A percentile compares a stretch with the other conserved stretches of the same genome.
Conservation (phyloP, 2,113 vertebrate genomes). For the Leptocoma aspasia region DNA sequence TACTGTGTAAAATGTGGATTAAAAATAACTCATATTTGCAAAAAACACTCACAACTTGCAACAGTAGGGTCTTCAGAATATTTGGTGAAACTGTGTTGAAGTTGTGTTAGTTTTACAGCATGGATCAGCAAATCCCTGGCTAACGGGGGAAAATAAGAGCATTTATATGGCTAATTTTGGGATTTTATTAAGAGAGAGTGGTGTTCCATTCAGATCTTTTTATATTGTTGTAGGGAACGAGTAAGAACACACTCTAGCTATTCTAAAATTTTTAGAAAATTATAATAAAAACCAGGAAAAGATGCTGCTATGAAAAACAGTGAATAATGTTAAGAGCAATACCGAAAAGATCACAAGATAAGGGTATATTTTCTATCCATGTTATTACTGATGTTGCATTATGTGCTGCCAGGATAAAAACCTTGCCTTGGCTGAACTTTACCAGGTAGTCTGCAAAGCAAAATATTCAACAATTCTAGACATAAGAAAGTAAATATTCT, state of each 20-base stretch:
- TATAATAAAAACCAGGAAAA: background rate
- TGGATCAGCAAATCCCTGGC: background rate
- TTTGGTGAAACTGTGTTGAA: background rate
- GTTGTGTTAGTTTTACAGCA: background rate
- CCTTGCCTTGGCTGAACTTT: background rate
- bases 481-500: background rate
- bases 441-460: conserved; percentile 33
- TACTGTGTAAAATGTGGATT: background rate
- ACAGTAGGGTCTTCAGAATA: background rate
- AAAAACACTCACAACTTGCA: background rate
- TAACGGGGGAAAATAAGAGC: background rate
- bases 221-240: background rate
- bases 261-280: background rate
- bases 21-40: background rate
- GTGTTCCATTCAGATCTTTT: background rate
- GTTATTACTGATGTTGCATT: conserved; percentile 8
- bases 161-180: background rate
- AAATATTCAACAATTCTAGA: conserved; percentile 11
- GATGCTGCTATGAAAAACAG: background rate
- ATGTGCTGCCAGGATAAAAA: conserved; percentile 9
- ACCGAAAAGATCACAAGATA: conserved; percentile 15
- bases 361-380: background rate
- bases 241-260: background rate
- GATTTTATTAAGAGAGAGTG: background rate
- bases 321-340: background rate